phyloP scores from a whole-genome alignment of 2,888 invertebrate species.

The Erannis defoliaria region DNA sequence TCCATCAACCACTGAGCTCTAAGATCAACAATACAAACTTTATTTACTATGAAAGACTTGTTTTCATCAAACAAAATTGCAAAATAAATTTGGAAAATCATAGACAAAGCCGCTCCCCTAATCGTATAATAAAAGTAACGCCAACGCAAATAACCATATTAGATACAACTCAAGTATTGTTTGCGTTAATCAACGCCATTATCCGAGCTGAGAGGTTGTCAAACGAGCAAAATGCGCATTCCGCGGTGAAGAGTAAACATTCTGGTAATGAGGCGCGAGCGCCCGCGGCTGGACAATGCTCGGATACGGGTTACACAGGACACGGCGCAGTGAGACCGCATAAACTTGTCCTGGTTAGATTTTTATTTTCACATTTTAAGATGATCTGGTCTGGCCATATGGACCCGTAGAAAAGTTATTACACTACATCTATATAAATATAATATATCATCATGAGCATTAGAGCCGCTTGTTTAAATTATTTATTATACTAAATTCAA shows the following conservation, averaged over 20 bases:
- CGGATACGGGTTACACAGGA: neutral
- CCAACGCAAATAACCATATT: slow-evolving; percentile 9
- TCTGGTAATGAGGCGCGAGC: neutral
- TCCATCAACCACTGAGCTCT: too few species aligned
- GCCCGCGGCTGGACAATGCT: neutral
- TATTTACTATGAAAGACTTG: too few species aligned
- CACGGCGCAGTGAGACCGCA: neutral
- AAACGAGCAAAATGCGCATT: slow-evolving; percentile 9
- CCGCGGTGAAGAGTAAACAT: neutral
- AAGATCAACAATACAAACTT: too few species aligned
- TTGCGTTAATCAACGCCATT: slow-evolving; percentile 13
- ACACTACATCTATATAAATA: too few species aligned
- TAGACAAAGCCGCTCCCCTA: neutral
- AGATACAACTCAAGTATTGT: slow-evolving; percentile 1
- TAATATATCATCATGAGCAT: too few species aligned
- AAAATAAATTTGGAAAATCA: too few species aligned
- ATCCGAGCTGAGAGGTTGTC: slow-evolving; percentile 13
- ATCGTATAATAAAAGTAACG: neutral
- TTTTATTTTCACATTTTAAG: neutral
- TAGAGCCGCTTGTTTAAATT: too few species aligned
- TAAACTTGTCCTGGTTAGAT: neutral
- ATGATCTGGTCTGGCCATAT: too few species aligned
- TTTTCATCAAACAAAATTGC: too few species aligned
- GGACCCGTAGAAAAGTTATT: too few species aligned
- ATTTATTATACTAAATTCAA: too few species aligned